phyloP scores from a whole-genome alignment of 2,888 invertebrate genomes.

The Calliopum simillimum region DNA sequence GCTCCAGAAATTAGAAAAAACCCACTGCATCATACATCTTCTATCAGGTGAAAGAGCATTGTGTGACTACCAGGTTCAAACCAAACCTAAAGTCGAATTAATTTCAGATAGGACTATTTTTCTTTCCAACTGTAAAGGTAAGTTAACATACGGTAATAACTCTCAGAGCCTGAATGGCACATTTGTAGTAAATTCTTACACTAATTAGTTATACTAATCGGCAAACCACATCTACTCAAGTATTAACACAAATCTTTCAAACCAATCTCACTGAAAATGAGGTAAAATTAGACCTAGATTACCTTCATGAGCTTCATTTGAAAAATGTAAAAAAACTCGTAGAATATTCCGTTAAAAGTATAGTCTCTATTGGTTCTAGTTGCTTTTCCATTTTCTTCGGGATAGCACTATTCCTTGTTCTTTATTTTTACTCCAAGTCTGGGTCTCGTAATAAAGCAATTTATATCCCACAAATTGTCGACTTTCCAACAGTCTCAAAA shows the following conservation, averaged over 20 bases:
- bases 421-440: constrained; percentile 16
- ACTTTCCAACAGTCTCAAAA: constrained; percentile 22
- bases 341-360: neutral
- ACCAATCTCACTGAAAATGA: constrained; percentile 14
- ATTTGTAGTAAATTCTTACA: constrained; percentile 31
- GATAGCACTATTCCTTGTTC: constrained; percentile 8
- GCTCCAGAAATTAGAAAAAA: constrained; percentile 13
- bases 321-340: constrained; percentile 14
- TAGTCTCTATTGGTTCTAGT: constrained; percentile 18
- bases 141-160: constrained; percentile 25
- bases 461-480: constrained; percentile 22
- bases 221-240: constrained; percentile 28
- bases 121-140: constrained; percentile 35
- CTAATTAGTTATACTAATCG: constrained; percentile 25
- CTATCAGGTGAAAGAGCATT: constrained; percentile 32
- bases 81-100: constrained; percentile 36
- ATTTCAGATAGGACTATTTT: constrained; percentile 38
- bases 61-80: constrained; percentile 38
- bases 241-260: constrained; percentile 18
- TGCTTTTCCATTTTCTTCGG: constrained; percentile 5
- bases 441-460: neutral
- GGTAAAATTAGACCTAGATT: constrained; percentile 30
- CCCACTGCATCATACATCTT: constrained; percentile 30
- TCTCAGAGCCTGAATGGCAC: constrained; percentile 31
- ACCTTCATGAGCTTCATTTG: constrained; percentile 10